Base-by-base conservation (phyloP, 2,113 vertebrate species). In the Malurus melanocephalus region DNA sequence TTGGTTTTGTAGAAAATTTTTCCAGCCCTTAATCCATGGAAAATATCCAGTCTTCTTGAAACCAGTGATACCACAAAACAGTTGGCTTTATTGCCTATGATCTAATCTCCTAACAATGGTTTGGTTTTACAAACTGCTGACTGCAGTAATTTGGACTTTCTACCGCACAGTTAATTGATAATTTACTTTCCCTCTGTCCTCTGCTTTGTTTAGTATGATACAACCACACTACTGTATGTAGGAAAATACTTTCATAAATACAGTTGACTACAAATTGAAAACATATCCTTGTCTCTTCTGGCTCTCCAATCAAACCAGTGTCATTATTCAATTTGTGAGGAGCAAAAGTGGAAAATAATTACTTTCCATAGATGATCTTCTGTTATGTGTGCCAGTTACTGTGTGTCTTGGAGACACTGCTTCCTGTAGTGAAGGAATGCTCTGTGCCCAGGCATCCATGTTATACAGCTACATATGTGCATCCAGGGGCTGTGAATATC, bases 121-220 rank as follows among this genome's bases (percentile, higher is more conserved):
- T 90, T 94, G 89, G 90, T 96, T 96, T 95, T 83, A n/a, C 77
- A 93, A 90, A 93, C 87, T 93, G 93, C 95, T 90, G 92, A 95
- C 56, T 52, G 67, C 53, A 87, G 83, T 48, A 69, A 62, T 73
- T 87, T 89, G n/a, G 69, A 76, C 40, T 82, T 84, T 90, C 46
- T 78, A 67, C 85, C 30, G 49, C 46, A 69, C 80, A 73, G 53
- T 38, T 89, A 91, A 92, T 89, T 96, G 95, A 96, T 94, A 95
- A 97, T 75, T 93, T 91, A 85, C 66, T 76, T n/a, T 88, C 75
- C 68, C 42, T 86, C 81, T 74, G 55, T 84, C 66, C 53, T 94
- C 43, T 49, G 53, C 88, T 93, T 92, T 92, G 21, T 69, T 72
- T 83, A 80, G 66, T 86, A 30, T 32, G 59, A 88, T 90, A 77